Base-by-base conservation (phyloP, 2,888 invertebrate species). In the Lycophotia porphyrea region DNA sequence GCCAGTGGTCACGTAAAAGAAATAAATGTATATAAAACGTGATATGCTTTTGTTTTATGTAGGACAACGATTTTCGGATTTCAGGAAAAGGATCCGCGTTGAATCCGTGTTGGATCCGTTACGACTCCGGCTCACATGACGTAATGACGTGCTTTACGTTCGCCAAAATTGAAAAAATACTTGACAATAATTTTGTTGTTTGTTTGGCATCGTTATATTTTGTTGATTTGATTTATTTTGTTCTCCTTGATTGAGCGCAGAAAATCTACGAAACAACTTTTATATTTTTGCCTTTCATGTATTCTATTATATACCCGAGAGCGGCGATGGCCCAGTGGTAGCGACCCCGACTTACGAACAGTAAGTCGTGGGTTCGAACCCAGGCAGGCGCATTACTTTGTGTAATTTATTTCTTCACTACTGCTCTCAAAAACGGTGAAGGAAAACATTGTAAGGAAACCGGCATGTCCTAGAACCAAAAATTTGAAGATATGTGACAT, bases 1-100 rank as follows among this genome's bases (percentile, higher is more conserved):
- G 27, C 63, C 52, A 47, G 18, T 39, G 52, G 63, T 80, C 84
- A 84, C 86, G 65, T 69, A 63, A 42, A 49, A 39, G 44, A 61
- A 58, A 84, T 76, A 44, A 75, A 80, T 76, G 58, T 67, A 66
- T 72, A 68, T 58, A 68, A 66, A 77, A 84, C 81, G 87, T 84
- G 84, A 85, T 73, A 66, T 34, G 39, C 70, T 78, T 76, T 71
- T 66, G 58, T 67, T 70, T 11, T 58, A 49, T 68, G 49, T 70
- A 66, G 52, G 55, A 44, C 68, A 68, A 36, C 47, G 47, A 74
- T 58, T 52, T 42, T 65, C 15, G 42, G 70, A 69, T 82, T 78
- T 60, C 63, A 36, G 67, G 49, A 67, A 39, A 42, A 15, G 31
- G 31, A 71, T 79, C 67, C 47, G 27, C 44, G 58, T 34, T n/a